Evolutionary conservation across 2,113 vertebrate genomes (phyloP), one percentile per base, ranked within the genome.

Genomic region (Tenrec ecaudatus): DNA sequence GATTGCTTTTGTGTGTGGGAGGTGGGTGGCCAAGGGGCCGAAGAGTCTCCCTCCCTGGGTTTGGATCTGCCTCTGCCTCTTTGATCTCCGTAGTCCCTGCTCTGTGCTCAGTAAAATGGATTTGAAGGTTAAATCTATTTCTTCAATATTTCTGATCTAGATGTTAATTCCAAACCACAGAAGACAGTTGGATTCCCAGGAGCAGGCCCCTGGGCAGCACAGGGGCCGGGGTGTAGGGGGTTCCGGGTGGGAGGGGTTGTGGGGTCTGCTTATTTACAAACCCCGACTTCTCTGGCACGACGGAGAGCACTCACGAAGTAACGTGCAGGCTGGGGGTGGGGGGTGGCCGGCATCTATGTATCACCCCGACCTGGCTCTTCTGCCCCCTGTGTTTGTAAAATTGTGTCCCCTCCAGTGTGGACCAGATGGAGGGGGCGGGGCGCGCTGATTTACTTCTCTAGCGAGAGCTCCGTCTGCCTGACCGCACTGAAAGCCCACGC

Each of bases 41-140:
- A 14, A 1, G 14, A 31, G 10, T 23, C 0, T 17, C 11, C 69
- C 7, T 33, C 2, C 16, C 9, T 14, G 11, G 0, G 33, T 29
- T 31, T 5, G 0, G n/a, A 6, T 36, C 27, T 27, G 27, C 25
- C 23, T 75, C 38, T 10, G 17, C 29, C 78, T 77, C 43, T 38
- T 60, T 31, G n/a, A 33, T 15, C 23, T 58, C 11, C 29, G 53
- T 1, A 43, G 75, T 23, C 12, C 47, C 71, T 71, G 38, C 6
- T 78, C 75, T 47, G n/a, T 17, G 47, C 60, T 71, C 8, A 22
- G 47, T 15, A 9, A 38, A 27, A 7, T 0, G 29, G 40, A 38
- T 29, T 20, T 38, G 7, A 31, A 2, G 3, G 0, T 3, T 31
- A 12, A 57, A 82, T 27, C 57, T 2, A 23, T 29, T 23, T 62